A percentile compares a stretch with the other conserved stretches of the same genome.
Evolutionary conservation across 2,113 vertebrate species (phyloP).

Genomic region (Saguinus imperator): DNA sequence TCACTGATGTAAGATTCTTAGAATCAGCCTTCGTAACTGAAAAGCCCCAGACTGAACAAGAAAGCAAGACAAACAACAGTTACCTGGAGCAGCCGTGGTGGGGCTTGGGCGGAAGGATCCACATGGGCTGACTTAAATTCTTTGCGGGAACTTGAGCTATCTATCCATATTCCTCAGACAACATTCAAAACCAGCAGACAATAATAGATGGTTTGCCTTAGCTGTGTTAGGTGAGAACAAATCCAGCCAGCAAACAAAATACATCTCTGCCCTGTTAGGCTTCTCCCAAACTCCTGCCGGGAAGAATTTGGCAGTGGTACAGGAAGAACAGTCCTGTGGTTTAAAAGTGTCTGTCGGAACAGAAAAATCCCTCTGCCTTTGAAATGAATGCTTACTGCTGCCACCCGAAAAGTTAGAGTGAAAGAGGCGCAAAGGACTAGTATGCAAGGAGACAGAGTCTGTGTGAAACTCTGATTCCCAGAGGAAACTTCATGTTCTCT

Average conservation of each 20-base stretch:
- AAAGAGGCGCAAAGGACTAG: slow-evolving; percentile 33
- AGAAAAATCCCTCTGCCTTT: slow-evolving; percentile 42
- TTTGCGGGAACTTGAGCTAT: neutral
- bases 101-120: neutral
- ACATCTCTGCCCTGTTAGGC: slow-evolving; percentile 8
- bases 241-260: slow-evolving; percentile 52
- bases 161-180: neutral
- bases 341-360: slow-evolving; percentile 46
- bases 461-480: neutral
- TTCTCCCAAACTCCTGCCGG: slow-evolving; percentile 5
- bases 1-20: neutral
- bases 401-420: neutral
- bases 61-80: neutral
- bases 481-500: neutral
- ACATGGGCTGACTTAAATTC: neutral
- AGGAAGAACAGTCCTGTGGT: neutral
- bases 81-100: neutral
- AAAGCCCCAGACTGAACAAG: neutral
- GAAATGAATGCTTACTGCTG: neutral
- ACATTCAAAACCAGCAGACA: slow-evolving; percentile 46
- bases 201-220: slow-evolving; percentile 58
- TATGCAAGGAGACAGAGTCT: neutral
- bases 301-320: slow-evolving; percentile 44
- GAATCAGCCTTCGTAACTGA: neutral
- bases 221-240: slow-evolving; percentile 53